Evolutionary conservation across 2,888 invertebrate species (phyloP), one percentile per base, ranked within the genome.

Genomic region (Melanargia galathea): DNA sequence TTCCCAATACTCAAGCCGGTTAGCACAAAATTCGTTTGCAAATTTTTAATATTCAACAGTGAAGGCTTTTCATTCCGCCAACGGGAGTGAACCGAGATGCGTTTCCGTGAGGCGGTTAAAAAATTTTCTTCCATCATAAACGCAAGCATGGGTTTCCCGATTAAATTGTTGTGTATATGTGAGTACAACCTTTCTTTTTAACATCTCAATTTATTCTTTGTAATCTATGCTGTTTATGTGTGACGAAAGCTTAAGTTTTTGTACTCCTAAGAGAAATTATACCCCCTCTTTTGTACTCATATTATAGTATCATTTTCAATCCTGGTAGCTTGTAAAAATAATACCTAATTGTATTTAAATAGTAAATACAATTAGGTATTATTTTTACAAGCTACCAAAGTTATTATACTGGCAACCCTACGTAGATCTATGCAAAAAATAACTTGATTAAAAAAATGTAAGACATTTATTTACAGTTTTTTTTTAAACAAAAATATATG

Each of bases 141-240:
- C 64, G 60, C 69, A 54, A 68, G 68, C 38, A 70, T 70, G 72
- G 64, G 65, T 57, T 59, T 66, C 51, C 58, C 83, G 75, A 73
- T 71, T 73, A 89, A 86, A 72, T 65, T 87, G 40, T 71, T 84
- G 65, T 90, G 83, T 86, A 81, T 90, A 81, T 78, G 90, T 90
- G 71, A 90, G 90, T 90, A 78, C 59, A 68, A 58, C 48, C 63
- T 62, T 16, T 62, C n/a, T 68, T 63, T 62, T 54, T 58, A 49
- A 35, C 11, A 22, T n/a, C 16, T 38, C 10, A 33, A 52, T 48
- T 46, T 30, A 51, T 51, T 49, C n/a, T 30, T 18, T 51, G 11
- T 18, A 24, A 30, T 51, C 30, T 43, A 8, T 43, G 43, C 7
- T 43, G 20, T 20, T 22, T 5, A 11, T 11, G 3, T 35, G 33